Evolutionary conservation across 2,888 invertebrate species (phyloP).

Genomic region (Tetragonula carbonaria): DNA sequence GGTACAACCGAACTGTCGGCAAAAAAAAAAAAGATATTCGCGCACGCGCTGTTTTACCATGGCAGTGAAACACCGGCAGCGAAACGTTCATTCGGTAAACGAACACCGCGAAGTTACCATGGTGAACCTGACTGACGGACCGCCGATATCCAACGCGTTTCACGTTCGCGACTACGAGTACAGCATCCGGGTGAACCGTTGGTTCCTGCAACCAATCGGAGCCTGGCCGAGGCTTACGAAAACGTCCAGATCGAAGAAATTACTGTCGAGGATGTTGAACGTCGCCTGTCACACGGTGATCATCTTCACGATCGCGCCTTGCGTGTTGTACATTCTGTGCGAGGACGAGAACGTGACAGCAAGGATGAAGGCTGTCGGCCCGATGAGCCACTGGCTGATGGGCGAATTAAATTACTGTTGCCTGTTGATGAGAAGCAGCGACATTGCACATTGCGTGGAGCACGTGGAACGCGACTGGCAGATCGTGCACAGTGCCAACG

Average conservation of each 20-base stretch:
- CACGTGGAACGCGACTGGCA: slow-evolving; percentile 67
- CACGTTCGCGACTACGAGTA: slow-evolving; percentile 53
- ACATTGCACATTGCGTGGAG: slow-evolving; percentile 60
- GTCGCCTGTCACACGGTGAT: slow-evolving; percentile 52
- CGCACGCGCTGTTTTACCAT: slow-evolving; percentile 38
- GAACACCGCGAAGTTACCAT: slow-evolving; percentile 8
- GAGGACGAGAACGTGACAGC: slow-evolving; percentile 56
- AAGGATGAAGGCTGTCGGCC: slow-evolving; percentile 67
- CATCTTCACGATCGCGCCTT: slow-evolving; percentile 58
- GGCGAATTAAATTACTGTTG: slow-evolving; percentile 71
- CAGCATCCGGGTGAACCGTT: slow-evolving; percentile 73
- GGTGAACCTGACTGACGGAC: not conserved
- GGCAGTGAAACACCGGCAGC: not conserved
- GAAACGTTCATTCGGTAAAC: not conserved
- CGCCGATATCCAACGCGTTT: not conserved
- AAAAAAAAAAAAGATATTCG: not conserved
- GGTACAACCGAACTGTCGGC: not conserved
- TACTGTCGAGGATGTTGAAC: slow-evolving; percentile 9
- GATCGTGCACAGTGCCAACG: slow-evolving; percentile 11
- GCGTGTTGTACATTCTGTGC: slow-evolving; percentile 61
- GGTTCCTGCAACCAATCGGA: slow-evolving; percentile 72
- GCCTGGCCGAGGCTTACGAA: slow-evolving; percentile 63
- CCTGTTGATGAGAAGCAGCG: slow-evolving; percentile 34
- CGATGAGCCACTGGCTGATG: slow-evolving; percentile 72
- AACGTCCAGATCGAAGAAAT: not conserved